Evolutionary conservation across 2,797 vertebrate species (phyloP), one percentile per base, ranked within the genome.

Genomic region (Epinephelus malabaricus): DNA sequence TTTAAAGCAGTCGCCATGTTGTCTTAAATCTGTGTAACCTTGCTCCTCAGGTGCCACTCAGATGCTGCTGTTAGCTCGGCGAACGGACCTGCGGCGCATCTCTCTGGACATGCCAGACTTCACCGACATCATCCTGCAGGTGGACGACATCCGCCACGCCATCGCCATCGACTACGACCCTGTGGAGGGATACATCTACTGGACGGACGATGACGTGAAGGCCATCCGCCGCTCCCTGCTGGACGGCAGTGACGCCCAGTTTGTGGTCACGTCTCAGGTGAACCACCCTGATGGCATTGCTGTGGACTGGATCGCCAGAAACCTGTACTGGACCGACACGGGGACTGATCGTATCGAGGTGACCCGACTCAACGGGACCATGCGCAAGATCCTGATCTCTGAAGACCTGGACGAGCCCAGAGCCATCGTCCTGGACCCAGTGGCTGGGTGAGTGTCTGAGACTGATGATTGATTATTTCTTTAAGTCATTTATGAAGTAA

Each of bases 111-210:
- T 93, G 4, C 98, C 97, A 0, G 98, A 99, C 90, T 99, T 99
- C 86, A 99, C 98, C 0, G 98, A 98, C 93, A 96, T 99, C 1
- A 95, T 99, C 60, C 89, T 99, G 76, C 97, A 97, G 21, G 92
- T 97, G 60, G 98, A 98, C 54, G 98, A 99, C 83, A 98, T 99
- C 77, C 97, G 98, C 0, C 98, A 99, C 19, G 98, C 98, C 88
- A 99, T 99, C 46, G 98, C 98, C 82, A 96, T 99, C 21, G 98
- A 99, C 94, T 99, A 97, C 0, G 98, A 99, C 80, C 98, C 98
- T 0, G 96, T 98, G 85, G 98, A 99, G 12, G 97, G 97, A 0
- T 96, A 97, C 82, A 92, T 99, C 64, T 99, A 99, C 88, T 99
- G 98, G 98, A 99, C 98, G 0, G 98, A 99, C 0, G 98, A 99